phyloP scores from a whole-genome alignment of 1,140 invertebrate genomes.

The Mizuhopecten yessoensis region DNA sequence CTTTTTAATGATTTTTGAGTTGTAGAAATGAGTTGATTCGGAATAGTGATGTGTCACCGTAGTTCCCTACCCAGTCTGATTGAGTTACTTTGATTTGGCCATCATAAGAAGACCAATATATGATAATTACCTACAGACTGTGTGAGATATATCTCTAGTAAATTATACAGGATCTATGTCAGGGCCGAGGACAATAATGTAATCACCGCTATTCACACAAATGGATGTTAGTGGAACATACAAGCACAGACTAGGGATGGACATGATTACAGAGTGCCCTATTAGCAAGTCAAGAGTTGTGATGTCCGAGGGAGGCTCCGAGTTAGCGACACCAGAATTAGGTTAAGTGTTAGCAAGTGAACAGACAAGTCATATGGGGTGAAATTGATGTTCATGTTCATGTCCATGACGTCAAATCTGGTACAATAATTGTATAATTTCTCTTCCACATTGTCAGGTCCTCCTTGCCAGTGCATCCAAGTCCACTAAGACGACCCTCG shows the following conservation, averaged over 20 bases:
- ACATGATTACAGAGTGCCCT: not conserved
- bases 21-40: too few relatives aligned
- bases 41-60: too few relatives aligned
- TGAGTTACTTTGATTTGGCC: not conserved
- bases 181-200: not conserved
- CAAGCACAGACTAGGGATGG: not conserved
- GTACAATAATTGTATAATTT: conserved; percentile 6
- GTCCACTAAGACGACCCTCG: conserved; percentile 96
- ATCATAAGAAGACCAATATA: not conserved
- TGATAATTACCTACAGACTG: not conserved
- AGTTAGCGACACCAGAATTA: not conserved
- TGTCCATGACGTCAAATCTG: not conserved
- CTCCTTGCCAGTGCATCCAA: conserved; percentile 97
- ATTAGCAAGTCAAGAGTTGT: not conserved
- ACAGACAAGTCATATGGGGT: not conserved
- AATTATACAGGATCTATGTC: not conserved
- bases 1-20: too few relatives aligned
- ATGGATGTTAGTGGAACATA: not conserved
- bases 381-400: not conserved
- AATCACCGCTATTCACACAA: not conserved
- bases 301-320: not conserved
- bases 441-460: conserved; percentile 87
- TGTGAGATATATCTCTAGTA: not conserved
- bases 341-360: not conserved
- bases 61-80: too few relatives aligned